These are phyloP conservation scores for Ichneumoninae sp. DNA, from an alignment of 2,888 invertebrate species.

Conservation along the genomic window DNA sequence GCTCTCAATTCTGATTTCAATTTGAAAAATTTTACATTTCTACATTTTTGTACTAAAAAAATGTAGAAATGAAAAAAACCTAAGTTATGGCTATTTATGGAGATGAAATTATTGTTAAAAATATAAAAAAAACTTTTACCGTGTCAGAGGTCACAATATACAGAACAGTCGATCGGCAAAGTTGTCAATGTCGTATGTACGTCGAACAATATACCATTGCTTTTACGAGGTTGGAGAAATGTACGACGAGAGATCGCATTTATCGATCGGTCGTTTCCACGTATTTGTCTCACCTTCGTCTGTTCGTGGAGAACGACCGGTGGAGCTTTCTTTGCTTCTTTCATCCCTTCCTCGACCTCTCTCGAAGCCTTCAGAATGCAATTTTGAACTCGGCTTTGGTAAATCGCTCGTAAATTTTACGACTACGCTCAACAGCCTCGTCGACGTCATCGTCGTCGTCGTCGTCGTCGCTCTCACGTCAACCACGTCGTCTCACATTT, in stretches of 20 bases:
- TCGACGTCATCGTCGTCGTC: conserved; percentile 50
- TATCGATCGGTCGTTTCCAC: conserved; percentile 33
- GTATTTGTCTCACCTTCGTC: conserved; percentile 23
- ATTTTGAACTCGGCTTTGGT: conserved; percentile 66
- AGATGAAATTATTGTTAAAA: not conserved
- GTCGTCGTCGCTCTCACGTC: conserved; percentile 30
- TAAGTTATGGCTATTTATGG: not conserved
- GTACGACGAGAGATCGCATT: conserved; percentile 32
- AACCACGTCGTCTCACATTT: conserved; percentile 23
- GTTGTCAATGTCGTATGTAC: conserved; percentile 4
- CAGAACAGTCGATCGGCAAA: not conserved
- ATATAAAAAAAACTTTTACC: not conserved
- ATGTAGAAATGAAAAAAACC: not conserved
- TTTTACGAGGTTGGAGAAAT: conserved; percentile 27
- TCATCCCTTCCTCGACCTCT: conserved; percentile 33
- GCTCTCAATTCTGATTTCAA: not conserved
- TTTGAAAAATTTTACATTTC: no score
- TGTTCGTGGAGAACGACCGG: not conserved
- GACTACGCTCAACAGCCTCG: conserved; percentile 49
- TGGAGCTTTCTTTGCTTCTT: conserved; percentile 25
- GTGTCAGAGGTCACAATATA: not conserved
- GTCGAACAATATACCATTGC: conserved; percentile 4
- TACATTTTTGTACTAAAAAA: no score
- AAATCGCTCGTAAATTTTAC: conserved; percentile 72
- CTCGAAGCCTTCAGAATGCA: conserved; percentile 62